Base-by-base conservation (phyloP, 2,797 vertebrate species). In the Anabas testudineus region DNA sequence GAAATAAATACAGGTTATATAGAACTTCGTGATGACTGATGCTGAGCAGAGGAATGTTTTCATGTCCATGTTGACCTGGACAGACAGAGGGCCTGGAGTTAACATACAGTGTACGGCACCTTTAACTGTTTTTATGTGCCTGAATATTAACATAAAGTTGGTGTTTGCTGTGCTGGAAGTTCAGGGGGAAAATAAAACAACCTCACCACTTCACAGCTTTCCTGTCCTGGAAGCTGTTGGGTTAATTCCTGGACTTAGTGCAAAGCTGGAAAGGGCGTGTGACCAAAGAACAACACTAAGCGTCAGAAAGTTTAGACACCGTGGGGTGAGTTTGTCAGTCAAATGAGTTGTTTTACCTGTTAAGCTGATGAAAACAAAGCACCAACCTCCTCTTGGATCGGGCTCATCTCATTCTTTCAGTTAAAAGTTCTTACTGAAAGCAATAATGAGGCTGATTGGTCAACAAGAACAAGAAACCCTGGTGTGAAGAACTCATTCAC, bases 41-140 rank as follows among this genome's bases (percentile, higher is more conserved):
- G 46, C 32, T 16, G 19, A 64, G 72, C 18, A 21, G 51, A 84
- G 79, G 79, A 87, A 87, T 75, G 82, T 74, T 74, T 70, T 48
- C 12, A 16, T 16, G 53, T 49, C 10, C 1, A 13, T 28, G 21
- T 36, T 4, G 36, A 72, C 51, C 37, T 49, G 56, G 26, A 45
- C 45, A 0, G 26, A 36, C 34, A 52, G 49, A 63, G 16, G 2
- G 6, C 4, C 5, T 26, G 26, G 7, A 4, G 2, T 7, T 39
- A 39, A 30, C 9, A 22, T 5, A 30, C 2, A 46, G 16, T n/a
- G 1, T 4, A 13, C 4, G 28, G 24, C 26, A 46, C 3, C n/a
- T 43, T 18, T 34, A 1, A 5, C 3, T n/a, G 3, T 41, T 36
- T n/a, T 36, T 5, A 26, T 39, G 24, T 12, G 21, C 16, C 13